Conservation (phyloP, 1,140 invertebrate genomes). For the Drosophila truncata region DNA sequence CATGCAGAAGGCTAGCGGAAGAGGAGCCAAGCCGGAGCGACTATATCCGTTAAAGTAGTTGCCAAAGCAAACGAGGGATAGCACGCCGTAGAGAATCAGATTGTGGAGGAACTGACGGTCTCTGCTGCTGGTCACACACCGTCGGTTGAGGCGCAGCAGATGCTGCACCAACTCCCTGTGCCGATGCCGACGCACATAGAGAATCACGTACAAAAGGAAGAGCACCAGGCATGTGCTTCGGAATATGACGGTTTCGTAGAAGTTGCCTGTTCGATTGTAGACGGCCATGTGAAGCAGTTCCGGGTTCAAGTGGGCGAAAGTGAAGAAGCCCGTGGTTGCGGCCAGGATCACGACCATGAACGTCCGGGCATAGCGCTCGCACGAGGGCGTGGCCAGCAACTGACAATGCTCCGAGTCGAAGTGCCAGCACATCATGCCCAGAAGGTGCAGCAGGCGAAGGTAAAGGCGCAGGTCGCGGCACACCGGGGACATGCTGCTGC, state of each 20-base stretch:
- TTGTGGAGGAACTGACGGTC: conserved; percentile 38
- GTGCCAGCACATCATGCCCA: conserved; percentile 56
- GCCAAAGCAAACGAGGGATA: conserved; percentile 13
- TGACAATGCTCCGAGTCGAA: conserved; percentile 42
- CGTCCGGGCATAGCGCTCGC: conserved; percentile 42
- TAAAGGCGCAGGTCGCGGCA: conserved; percentile 55
- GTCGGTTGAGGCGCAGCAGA: conserved; percentile 35
- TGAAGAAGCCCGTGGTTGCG: conserved; percentile 12
- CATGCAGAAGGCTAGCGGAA: conserved; percentile 22
- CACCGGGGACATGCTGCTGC: conserved; percentile 48
- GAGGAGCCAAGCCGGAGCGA: neutral
- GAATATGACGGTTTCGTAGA: conserved; percentile 55
- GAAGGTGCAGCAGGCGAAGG: conserved; percentile 27
- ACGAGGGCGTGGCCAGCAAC: conserved; percentile 20
- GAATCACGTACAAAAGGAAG: conserved; percentile 35
- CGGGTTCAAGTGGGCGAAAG: conserved; percentile 38
- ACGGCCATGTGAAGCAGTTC: conserved; percentile 23
- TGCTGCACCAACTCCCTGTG: conserved; percentile 40
- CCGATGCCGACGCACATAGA: conserved; percentile 52
- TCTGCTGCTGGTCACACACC: neutral
- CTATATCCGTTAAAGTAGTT: conserved; percentile 46
- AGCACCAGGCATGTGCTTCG: conserved; percentile 47
- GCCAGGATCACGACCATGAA: conserved; percentile 22
- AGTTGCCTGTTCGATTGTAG: conserved; percentile 66
- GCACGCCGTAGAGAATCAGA: conserved; percentile 36